A percentile compares a stretch with the other conserved stretches of the same genome.
Conservation (phyloP, 2,797 vertebrate species). For the Anguilla megastoma region DNA sequence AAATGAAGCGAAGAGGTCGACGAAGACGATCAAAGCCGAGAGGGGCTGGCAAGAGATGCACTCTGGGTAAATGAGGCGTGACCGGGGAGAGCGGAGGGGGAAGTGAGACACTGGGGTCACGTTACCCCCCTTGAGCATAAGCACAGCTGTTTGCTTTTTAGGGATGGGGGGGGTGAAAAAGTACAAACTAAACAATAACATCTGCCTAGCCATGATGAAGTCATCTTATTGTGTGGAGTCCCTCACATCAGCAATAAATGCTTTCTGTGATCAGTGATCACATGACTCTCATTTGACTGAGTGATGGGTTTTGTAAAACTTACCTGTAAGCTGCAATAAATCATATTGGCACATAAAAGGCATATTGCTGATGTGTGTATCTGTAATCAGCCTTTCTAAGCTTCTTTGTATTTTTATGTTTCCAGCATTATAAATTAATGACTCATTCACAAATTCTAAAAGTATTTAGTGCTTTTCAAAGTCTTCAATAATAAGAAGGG, state of each 20-base stretch:
- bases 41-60: conserved; percentile 1
- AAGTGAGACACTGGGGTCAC: background rate
- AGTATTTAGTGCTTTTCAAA: background rate
- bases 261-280: background rate
- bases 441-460: background rate
- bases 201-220: background rate
- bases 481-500: background rate
- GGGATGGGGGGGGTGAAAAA: background rate
- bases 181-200: background rate
- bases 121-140: background rate
- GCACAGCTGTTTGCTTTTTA: conserved; percentile 30
- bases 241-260: conserved; percentile 1
- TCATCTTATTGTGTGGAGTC: conserved; percentile 7
- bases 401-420: background rate
- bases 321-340: background rate
- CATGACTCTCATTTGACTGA: conserved; percentile 9
- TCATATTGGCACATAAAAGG: background rate
- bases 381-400: background rate
- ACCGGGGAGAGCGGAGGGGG: conserved; percentile 33
- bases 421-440: background rate
- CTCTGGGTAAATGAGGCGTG: conserved; percentile 38
- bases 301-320: background rate
- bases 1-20: background rate
- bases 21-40: conserved; percentile 16
- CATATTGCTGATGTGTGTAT: background rate